Evolutionary conservation across 2,888 invertebrate species (phyloP), one percentile per base, ranked within the genome.

Genomic region (Cheilosia vulpina): DNA sequence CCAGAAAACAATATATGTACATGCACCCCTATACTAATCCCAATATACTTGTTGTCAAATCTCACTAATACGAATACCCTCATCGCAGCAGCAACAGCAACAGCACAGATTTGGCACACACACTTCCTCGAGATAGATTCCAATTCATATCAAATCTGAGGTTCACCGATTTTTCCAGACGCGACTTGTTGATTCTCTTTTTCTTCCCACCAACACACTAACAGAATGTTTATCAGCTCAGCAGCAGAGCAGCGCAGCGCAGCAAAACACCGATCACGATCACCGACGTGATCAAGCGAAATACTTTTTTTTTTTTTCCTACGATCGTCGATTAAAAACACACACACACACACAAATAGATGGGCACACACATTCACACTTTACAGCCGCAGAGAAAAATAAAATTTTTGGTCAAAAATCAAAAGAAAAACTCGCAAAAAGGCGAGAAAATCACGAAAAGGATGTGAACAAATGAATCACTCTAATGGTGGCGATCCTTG

Each of bases 101-200:
- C 9, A 55, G 55, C 63, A 72, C 68, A 69, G 62, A 84, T 84
- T 79, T 79, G 17, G 52, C 53, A 76, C 80, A 43, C 55, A 80
- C 50, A 73, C 79, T 34, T 45, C 24, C 3, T 34, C 47, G 52
- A 9, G 13, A 41, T 38, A 43, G 58, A 60, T 66, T 78, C 73
- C 17, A 69, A 84, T 79, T 79, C 79, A 69, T 55, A 81, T 76
- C 57, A 65, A 62, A 50, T n/a, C 9, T n/a, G 19, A 17, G 45
- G 34, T 68, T 63, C 58, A 76, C 62, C 50, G 68, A 68, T 57
- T 66, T 65, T 63, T 45, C 41, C 62, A 34, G 34, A 73, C 38
- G 75, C 53, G 85, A 85, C 85, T 85, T 85, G 85, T 85, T 85
- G 85, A 81, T 85, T 81, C 76, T 81, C 75, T 72, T 19, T 19